Evolutionary conservation across 2,113 vertebrate species (phyloP), one percentile per base, ranked within the genome.

Genomic region (Zosterops japonicus): DNA sequence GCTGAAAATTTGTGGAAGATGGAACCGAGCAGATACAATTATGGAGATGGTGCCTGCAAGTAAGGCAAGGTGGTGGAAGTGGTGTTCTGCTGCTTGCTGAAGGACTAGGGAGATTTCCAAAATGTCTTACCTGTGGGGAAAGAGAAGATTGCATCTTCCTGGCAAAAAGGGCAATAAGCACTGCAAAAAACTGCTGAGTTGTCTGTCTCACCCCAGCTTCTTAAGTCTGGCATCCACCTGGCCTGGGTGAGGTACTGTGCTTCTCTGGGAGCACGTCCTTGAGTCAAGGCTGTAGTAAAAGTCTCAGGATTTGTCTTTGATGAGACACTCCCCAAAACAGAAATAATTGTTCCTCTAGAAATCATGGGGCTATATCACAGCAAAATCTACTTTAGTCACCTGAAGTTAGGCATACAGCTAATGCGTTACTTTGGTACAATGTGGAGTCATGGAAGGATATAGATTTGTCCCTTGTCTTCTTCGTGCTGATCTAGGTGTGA

Each of bases 401-500:
- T 31, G 25, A 68, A 93, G 72, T 41, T 7, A 56, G 16, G 36
- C 18, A 41, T 15, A 14, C 5, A 49, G 41, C 33, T 76, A 57
- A 86, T 6, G 33, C 0, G 0, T 8, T 7, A 2, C 33, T 87
- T 77, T 5, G 24, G 70, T 72, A 36, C 35, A 20, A 20, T 2
- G 6, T 3, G 0, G 12, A 41, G 52, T 76, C 52, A 14, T 28
- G 24, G 55, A 53, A 76, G 25, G 23, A 19, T 57, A 49, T n/a
- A 44, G 76, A 52, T 92, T 75, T 81, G 47, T 74, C 39, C 79
- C n/a, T 64, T 68, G 19, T 56, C 52, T 9, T 57, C 50, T 57
- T 83, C 1, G 0, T 78, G 87, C 91, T 91, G 76, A 77, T 76
- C 67, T 83, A 88, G 79, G 52, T 15, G 5, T 92, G 60, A 91